These are phyloP conservation scores for Prunella fulvescens DNA, from an alignment of 2,113 vertebrate genomes.

Conservation along the genomic window DNA sequence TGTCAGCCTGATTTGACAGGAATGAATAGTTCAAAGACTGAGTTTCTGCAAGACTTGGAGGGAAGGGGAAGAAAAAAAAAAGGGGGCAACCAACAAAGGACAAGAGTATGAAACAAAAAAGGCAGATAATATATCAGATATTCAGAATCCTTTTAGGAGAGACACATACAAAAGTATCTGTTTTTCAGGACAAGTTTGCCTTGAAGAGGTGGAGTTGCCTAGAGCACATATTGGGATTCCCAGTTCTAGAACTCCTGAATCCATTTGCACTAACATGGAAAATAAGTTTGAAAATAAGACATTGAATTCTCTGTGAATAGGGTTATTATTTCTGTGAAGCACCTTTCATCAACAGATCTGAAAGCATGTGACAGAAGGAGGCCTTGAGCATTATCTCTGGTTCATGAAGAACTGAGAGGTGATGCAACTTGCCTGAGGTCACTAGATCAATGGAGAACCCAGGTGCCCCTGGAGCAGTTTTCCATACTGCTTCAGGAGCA, in stretches of 20 bases:
- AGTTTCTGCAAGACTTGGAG: neutral
- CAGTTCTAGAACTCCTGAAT: neutral
- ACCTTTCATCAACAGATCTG: conserved; percentile 20
- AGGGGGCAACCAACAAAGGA: neutral
- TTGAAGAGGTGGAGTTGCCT: neutral
- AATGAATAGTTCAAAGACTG: neutral
- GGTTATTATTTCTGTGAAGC: neutral
- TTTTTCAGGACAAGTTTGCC: neutral
- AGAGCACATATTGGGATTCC: neutral
- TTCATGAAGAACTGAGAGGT: neutral
- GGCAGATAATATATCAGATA: neutral
- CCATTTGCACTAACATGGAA: neutral
- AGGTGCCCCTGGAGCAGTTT: neutral
- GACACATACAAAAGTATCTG: neutral
- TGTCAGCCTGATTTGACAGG: neutral
- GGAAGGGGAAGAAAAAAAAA: rapidly evolving
- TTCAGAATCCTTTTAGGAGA: neutral
- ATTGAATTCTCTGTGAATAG: neutral
- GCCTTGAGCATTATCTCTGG: neutral
- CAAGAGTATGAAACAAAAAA: neutral
- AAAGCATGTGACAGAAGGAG: neutral
- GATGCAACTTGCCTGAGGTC: neutral
- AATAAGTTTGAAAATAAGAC: neutral
- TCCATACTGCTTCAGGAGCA: neutral
- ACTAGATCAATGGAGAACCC: neutral